These are phyloP conservation scores for Microcebus tavaratra DNA, from an alignment of 2,113 vertebrate genomes.

Conservation along the genomic window DNA sequence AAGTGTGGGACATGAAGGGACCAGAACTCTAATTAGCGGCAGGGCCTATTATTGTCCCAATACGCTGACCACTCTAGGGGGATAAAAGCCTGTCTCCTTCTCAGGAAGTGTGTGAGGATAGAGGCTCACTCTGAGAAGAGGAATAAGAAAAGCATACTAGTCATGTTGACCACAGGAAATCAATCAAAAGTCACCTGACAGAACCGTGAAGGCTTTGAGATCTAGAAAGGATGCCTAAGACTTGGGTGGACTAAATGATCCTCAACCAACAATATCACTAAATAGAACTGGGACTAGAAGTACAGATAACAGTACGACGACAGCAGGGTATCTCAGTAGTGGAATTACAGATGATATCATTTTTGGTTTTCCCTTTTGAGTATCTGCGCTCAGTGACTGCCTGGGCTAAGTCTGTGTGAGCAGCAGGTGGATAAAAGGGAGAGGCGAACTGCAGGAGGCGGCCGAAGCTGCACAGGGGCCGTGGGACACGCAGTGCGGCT, in stretches of 20 bases:
- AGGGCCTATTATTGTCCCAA: conserved; percentile 50
- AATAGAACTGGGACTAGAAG: background rate
- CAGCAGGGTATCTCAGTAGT: too few relatives aligned
- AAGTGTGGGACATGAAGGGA: conserved; percentile 2
- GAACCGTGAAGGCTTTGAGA: background rate
- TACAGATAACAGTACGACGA: too few relatives aligned
- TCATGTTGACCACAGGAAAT: background rate
- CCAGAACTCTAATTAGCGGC: conserved; percentile 57
- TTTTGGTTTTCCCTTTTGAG: background rate
- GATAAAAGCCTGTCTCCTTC: conserved; percentile 58
- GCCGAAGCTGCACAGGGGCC: background rate
- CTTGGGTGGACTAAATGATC: background rate
- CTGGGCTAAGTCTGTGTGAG: too few relatives aligned
- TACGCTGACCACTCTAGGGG: background rate
- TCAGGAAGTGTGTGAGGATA: conserved; percentile 46
- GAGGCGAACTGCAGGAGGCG: accelerated
- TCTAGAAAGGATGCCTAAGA: background rate
- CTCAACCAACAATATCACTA: background rate
- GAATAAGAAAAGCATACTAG: background rate
- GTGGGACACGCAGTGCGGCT: accelerated
- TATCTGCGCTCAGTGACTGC: background rate
- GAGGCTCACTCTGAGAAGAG: conserved; percentile 22
- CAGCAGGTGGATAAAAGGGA: background rate
- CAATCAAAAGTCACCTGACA: background rate
- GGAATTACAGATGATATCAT: background rate